Evolutionary conservation across 2,888 invertebrate species (phyloP), one percentile per base, ranked within the genome.

Genomic region (Parnassius orleans): DNA sequence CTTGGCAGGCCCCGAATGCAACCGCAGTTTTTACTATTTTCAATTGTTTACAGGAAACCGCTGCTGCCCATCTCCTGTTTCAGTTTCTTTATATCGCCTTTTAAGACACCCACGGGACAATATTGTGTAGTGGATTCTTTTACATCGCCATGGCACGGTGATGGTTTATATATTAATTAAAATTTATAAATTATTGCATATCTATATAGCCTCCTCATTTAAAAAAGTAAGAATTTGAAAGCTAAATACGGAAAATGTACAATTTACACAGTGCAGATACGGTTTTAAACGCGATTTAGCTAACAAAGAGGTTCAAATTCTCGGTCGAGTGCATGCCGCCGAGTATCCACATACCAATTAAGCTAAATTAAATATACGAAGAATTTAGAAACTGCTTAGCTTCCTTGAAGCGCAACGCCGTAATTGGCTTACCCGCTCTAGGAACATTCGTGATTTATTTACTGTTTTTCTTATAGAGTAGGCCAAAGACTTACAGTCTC

Each of bases 381-480:
- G 90, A 90, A 90, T 90, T 90, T 91, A 91, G 91, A 90, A 90
- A 91, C 87, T 88, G 84, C 83, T 88, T 86, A 86, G 84, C 88
- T 90, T 90, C 86, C 89, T 88, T 87, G 87, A 86, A 90, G 90
- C 90, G 90, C 86, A 89, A 84, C 90, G 87, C 76, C 72, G 83
- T 91, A 91, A 91, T 90, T 90, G 90, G 87, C 87, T 82, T 83
- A 83, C 83, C 82, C 83, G 80, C 77, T 81, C 79, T 83, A 79
- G 80, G 80, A 88, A 82, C 83, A 79, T 80, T 80, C 80, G 78
- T 83, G 86, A 87, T 86, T 83, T 87, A 87, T 85, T 79, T 83
- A 83, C 81, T 80, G 76, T 81, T 77, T 83, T 79, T 74, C 75
- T 77, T 72, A 75, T 70, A 76, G 65, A 66, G 67, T 67, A 69